These are phyloP conservation scores for Coccyzus lansbergi DNA, from an alignment of 2,797 vertebrate genomes.

Conservation along the genomic window DNA sequence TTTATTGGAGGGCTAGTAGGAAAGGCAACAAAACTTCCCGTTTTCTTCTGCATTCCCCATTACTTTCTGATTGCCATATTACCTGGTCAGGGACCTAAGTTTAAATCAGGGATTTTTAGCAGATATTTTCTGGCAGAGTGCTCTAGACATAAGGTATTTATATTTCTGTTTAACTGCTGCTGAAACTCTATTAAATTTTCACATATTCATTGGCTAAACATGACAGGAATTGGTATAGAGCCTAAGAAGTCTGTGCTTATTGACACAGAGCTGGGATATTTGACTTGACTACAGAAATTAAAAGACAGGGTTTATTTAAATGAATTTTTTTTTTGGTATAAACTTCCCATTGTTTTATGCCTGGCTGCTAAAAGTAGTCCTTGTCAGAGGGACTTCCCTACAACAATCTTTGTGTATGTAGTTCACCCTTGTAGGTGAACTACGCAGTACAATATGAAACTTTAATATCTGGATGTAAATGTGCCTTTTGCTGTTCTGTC, in stretches of 20 bases:
- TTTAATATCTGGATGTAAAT: neutral
- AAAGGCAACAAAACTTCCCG: neutral
- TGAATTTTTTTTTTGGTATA: too few species aligned
- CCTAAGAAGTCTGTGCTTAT: neutral
- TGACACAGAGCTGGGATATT: neutral
- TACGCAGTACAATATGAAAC: neutral
- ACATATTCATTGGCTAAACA: neutral
- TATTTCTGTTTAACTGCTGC: constrained; percentile 16
- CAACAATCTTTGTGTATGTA: too few species aligned
- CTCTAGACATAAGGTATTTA: constrained; percentile 23
- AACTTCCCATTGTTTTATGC: neutral
- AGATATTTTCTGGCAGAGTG: constrained; percentile 37
- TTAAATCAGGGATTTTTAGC: constrained; percentile 5
- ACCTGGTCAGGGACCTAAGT: neutral
- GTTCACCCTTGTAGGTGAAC: neutral
- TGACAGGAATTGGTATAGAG: neutral
- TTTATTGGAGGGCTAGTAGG: neutral
- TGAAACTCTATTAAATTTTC: constrained; percentile 7
- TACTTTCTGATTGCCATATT: neutral
- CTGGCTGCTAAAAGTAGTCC: neutral
- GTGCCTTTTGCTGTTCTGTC: neutral
- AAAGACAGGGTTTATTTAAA: neutral
- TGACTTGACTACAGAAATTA: neutral
- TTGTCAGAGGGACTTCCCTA: neutral
- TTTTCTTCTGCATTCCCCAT: neutral